Percentiles rank a stretch among this genome's conserved stretches.
Conservation (phyloP, 2,888 invertebrate species). For the Pollenia griseotomentosa region DNA sequence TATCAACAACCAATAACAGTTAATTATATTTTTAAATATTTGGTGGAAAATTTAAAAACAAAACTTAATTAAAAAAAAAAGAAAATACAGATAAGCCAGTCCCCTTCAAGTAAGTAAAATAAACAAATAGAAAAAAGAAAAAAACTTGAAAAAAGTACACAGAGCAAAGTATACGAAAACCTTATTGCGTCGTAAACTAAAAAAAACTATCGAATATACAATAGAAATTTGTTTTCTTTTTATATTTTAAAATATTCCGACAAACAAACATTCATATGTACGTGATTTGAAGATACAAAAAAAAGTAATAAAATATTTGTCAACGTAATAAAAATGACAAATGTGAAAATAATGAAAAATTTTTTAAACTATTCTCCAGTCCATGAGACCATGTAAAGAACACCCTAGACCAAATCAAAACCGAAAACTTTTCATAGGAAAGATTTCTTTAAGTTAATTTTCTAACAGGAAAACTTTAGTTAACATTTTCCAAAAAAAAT, state of each 20-base stretch:
- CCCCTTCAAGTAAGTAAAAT: constrained; percentile 56
- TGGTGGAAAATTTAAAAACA: no score
- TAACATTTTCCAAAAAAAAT: no score
- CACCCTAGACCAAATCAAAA: no score
- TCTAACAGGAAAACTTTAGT: no score
- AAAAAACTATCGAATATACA: constrained; percentile 43
- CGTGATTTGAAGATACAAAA: neutral
- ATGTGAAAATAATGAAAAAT: no score
- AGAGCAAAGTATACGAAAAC: constrained; percentile 39
- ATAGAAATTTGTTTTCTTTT: constrained; percentile 20
- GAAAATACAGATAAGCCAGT: neutral
- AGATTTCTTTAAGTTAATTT: no score
- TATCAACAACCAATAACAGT: no score
- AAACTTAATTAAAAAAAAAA: neutral
- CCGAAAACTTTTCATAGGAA: no score
- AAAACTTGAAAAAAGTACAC: constrained; percentile 33
- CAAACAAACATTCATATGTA: neutral
- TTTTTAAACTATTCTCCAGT: no score
- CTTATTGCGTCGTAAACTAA: constrained; percentile 69
- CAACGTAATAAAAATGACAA: neutral
- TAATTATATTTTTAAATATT: no score
- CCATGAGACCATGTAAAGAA: no score
- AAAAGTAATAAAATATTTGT: constrained; percentile 12
- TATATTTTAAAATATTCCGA: neutral
- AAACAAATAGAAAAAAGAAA: constrained; percentile 47